A percentile compares a stretch with the other conserved stretches of the same genome.
phyloP scores from a whole-genome alignment of 2,888 invertebrate genomes.

The Tetanocera ferruginea region DNA sequence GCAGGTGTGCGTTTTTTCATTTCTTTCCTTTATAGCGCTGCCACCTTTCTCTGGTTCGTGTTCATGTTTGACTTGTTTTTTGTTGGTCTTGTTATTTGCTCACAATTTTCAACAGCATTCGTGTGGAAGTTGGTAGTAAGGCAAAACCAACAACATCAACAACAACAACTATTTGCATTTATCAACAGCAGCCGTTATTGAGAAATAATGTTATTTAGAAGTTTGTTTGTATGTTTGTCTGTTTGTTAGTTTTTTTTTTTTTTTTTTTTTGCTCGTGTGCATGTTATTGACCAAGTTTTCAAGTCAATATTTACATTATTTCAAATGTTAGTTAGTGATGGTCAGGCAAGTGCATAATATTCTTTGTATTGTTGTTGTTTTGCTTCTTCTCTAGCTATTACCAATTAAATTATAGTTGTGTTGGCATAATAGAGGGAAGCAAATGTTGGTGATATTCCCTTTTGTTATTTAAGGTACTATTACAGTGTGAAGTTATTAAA shows the following conservation, averaged over 20 bases:
- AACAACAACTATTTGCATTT: conserved; percentile 11
- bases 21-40: not conserved
- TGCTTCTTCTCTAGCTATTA: not conserved
- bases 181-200: not conserved
- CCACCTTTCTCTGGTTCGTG: not conserved
- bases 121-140: not conserved
- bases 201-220: not conserved
- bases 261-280: not conserved
- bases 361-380: not conserved
- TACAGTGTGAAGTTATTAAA: too few relatives aligned
- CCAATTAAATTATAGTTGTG: not conserved
- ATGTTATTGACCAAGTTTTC: conserved; percentile 6
- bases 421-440: too few relatives aligned
- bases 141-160: not conserved
- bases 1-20: not conserved
- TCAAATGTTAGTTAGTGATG: not conserved
- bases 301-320: not conserved
- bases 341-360: not conserved
- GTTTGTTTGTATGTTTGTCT: not conserved
- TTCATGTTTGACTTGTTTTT: not conserved
- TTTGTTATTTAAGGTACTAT: too few relatives aligned
- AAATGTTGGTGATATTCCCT: too few relatives aligned
- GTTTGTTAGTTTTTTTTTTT: not conserved
- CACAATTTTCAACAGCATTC: not conserved
- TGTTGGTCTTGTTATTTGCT: not conserved